Percentiles rank a stretch among this genome's conserved stretches.
These are phyloP conservation scores for Colletes gigas DNA, from an alignment of 1,140 invertebrate genomes.

Conservation along the genomic window DNA sequence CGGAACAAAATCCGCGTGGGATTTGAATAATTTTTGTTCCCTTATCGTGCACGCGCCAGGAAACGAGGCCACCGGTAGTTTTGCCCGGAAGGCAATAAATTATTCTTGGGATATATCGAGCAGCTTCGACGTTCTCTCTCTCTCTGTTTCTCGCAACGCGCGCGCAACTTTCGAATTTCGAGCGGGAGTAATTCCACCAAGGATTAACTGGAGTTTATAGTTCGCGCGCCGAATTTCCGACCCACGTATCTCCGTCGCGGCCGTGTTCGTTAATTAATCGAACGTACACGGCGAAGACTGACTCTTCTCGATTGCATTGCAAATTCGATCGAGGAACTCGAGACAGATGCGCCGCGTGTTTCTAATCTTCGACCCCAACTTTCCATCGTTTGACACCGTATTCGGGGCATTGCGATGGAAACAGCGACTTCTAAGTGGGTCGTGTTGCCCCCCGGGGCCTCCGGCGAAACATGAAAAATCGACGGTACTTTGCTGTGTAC, in stretches of 20 bases:
- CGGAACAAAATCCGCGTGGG: constrained; percentile 44
- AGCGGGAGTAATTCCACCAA: constrained; percentile 30
- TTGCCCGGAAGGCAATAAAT: constrained; percentile 54
- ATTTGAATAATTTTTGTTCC: constrained; percentile 65
- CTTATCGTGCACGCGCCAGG: constrained; percentile 42
- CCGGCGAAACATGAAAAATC: no score
- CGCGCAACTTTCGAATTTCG: constrained; percentile 38
- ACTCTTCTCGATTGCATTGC: not conserved
- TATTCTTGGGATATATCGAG: constrained; percentile 57
- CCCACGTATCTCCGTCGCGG: not conserved
- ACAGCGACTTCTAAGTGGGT: no score
- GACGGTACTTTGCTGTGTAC: no score
- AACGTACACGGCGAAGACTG: not conserved
- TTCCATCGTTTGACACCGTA: no score
- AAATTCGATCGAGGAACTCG: not conserved
- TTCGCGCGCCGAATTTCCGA: constrained; percentile 12
- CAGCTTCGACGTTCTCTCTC: constrained; percentile 30
- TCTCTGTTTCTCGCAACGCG: not conserved
- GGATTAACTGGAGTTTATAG: constrained; percentile 46
- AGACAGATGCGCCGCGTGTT: no score
- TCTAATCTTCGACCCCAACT: no score
- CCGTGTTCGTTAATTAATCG: not conserved
- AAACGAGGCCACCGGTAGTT: constrained; percentile 39
- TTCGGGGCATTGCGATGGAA: no score
- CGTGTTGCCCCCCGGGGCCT: no score